These are phyloP conservation scores for Acrocephalus arundinaceus DNA, from an alignment of 2,113 vertebrate species.

Conservation along the genomic window DNA sequence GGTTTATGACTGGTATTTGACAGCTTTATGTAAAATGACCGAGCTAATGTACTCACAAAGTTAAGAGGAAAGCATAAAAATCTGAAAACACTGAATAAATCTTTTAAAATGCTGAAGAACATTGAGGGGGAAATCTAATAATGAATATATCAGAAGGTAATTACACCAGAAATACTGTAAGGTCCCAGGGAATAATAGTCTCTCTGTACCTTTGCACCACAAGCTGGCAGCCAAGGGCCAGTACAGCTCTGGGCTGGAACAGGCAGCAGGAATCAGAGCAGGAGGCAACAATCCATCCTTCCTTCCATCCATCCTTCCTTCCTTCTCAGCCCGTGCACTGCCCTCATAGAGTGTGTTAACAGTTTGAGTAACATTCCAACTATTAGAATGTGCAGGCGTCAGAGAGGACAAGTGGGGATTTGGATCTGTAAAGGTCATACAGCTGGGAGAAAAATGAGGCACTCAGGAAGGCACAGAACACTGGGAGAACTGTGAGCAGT, in stretches of 20 bases:
- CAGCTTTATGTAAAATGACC: not conserved
- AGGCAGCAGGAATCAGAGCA: not conserved
- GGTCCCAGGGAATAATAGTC: not conserved
- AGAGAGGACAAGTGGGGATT: not conserved
- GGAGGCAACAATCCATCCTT: not conserved
- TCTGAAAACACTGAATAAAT: not conserved
- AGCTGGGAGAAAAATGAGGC: not conserved
- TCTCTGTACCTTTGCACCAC: not conserved
- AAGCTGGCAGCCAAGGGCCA: not conserved
- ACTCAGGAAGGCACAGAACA: not conserved
- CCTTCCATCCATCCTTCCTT: not conserved
- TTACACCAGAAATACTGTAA: not conserved
- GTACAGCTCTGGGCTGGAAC: not conserved
- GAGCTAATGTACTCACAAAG: not conserved
- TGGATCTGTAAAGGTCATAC: not conserved
- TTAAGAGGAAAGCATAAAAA: not conserved
- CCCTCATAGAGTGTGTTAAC: not conserved
- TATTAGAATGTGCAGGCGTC: not conserved
- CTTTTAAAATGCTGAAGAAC: not conserved
- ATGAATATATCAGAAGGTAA: not conserved
- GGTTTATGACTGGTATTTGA: not conserved
- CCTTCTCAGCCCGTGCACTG: rapidly evolving
- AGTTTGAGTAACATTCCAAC: not conserved
- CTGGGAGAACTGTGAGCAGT: not conserved
- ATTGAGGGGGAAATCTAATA: not conserved